These are phyloP conservation scores for Cyprinodon tularosa DNA, from an alignment of 2,113 vertebrate species.

Conservation along the genomic window DNA sequence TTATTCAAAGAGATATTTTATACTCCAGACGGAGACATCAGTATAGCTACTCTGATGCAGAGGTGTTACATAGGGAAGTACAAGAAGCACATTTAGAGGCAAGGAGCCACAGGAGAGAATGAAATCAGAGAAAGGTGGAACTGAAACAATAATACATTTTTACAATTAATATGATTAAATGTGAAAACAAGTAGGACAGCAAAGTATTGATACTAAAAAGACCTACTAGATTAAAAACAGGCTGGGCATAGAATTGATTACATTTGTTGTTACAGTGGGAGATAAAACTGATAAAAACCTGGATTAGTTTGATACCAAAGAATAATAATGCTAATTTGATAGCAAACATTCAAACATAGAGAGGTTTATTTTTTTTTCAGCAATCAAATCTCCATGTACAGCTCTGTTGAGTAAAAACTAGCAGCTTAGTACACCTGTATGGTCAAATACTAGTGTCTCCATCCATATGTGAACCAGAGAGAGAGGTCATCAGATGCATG, in stretches of 20 bases:
- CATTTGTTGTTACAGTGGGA: not conserved
- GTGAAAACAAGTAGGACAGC: not conserved
- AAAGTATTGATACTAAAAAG: not conserved
- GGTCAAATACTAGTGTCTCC: conserved; percentile 28
- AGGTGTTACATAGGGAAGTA: conserved; percentile 4
- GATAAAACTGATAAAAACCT: not conserved
- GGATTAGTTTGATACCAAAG: not conserved
- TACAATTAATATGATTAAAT: not conserved
- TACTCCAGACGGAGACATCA: conserved; percentile 5
- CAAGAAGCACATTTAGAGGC: not conserved
- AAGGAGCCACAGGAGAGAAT: conserved; percentile 4
- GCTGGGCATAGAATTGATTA: not conserved
- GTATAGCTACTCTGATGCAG: conserved; percentile 3
- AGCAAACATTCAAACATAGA: not conserved
- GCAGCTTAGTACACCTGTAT: conserved; percentile 15
- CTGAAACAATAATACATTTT: not conserved
- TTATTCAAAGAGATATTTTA: conserved; percentile 32
- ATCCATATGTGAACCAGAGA: conserved; percentile 26
- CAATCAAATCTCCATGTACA: conserved; percentile 7
- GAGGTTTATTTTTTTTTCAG: not conserved
- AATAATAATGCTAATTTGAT: not conserved
- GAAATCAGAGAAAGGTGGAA: not conserved
- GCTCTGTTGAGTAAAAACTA: conserved; percentile 20
- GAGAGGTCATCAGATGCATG: conserved; percentile 30
- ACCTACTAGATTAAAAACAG: not conserved